Conservation (phyloP, 2,797 vertebrate genomes). For the Poliocrania exsul region DNA sequence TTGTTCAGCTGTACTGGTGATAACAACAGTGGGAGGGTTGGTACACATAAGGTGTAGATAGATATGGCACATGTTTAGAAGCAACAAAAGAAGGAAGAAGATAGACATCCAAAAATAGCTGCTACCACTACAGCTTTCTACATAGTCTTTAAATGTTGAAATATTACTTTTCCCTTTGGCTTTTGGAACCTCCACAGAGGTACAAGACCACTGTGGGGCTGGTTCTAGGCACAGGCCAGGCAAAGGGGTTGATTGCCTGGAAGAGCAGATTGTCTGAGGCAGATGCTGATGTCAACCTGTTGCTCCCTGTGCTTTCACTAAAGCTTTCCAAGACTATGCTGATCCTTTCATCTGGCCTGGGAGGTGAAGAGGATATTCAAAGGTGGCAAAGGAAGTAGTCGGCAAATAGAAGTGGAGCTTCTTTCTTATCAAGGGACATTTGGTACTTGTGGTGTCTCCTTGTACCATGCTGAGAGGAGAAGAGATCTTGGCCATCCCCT, state of each 20-base stretch:
- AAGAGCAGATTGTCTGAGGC: background rate
- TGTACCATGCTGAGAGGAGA: background rate
- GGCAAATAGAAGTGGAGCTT: background rate
- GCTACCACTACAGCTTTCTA: background rate
- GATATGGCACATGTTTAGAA: background rate
- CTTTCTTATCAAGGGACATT: background rate
- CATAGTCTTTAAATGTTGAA: background rate
- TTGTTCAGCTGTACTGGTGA: background rate
- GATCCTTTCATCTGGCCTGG: background rate
- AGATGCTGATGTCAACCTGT: background rate
- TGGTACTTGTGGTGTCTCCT: background rate
- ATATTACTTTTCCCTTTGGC: background rate
- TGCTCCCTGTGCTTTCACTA: background rate
- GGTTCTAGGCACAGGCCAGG: background rate
- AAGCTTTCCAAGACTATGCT: background rate
- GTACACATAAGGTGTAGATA: background rate
- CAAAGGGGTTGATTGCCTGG: background rate
- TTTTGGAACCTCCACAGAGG: background rate
- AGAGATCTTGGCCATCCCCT: background rate
- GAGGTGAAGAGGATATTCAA: background rate
- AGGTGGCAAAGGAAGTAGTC: background rate
- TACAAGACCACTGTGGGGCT: background rate
- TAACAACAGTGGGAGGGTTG: background rate
- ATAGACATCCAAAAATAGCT: background rate
- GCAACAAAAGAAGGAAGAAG: background rate